These are phyloP conservation scores for Eptesicus fuscus DNA, from an alignment of 2,113 vertebrate genomes.

Conservation along the genomic window DNA sequence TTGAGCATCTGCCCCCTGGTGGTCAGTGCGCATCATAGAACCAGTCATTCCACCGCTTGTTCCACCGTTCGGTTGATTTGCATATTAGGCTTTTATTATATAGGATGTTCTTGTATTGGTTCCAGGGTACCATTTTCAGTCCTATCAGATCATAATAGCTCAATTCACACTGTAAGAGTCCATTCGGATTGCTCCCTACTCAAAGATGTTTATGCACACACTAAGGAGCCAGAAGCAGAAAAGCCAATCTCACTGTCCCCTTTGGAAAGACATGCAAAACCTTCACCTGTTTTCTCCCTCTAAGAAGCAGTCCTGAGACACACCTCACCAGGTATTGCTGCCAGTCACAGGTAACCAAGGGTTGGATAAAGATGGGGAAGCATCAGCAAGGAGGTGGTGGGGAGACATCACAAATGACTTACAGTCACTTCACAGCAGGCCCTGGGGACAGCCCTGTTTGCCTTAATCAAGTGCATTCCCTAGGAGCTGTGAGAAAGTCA, in stretches of 20 bases:
- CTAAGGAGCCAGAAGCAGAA: background rate
- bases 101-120: too few relatives aligned
- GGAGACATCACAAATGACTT: background rate
- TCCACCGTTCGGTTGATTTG: too few relatives aligned
- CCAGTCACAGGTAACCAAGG: background rate
- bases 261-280: background rate
- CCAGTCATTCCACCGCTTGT: too few relatives aligned
- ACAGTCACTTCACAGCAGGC: background rate
- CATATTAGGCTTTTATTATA: too few relatives aligned
- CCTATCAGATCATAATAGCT: background rate
- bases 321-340: background rate
- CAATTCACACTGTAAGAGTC: background rate
- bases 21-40: too few relatives aligned
- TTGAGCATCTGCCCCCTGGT: too few relatives aligned
- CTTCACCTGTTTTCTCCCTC: background rate
- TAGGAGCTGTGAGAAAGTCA: background rate
- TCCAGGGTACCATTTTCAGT: background rate
- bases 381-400: background rate
- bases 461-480: background rate
- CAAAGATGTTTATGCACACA: rapidly evolving
- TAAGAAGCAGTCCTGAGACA: background rate
- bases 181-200: background rate
- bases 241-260: background rate
- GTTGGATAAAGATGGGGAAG: background rate
- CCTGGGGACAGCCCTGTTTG: background rate